Base-by-base conservation (phyloP, 2,113 vertebrate species). In the Amphiprion percula region DNA sequence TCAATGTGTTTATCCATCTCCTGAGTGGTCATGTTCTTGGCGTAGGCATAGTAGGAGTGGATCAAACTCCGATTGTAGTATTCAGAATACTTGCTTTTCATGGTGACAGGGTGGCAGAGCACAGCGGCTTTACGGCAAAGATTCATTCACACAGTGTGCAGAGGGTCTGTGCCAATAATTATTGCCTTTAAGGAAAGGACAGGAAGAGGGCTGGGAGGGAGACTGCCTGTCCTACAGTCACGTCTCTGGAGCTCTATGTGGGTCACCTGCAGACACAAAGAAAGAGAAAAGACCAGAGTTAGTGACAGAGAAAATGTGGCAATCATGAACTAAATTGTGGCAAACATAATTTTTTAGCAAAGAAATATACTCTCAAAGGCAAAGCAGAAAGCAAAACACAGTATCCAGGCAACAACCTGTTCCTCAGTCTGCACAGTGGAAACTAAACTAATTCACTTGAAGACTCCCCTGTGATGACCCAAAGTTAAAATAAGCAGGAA, bases 21-120 rank as follows among this genome's bases (percentile, higher is more conserved):
- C 3, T 65, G 1, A 0, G 1, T 0, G 50, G 68, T 94, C 88
- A 89, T 81, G 69, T 95, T 80, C 87, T 98, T 99, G 72, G 96
- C 97, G 74, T 72, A 92, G 60, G 89, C 90, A 87, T 99, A 99
- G 91, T 99, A 95, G 74, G 91, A 87, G 41, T 16, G 17, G 85
- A 99, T 96, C 47, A 97, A 93, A 44, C 1, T 65, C 1, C 52
- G n/a, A 77, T 96, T 96, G 92, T 97, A 96, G 44, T 99, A 99
- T 0, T 96, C 95, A 9, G 95, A 95, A 92, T 97, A 99, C 87
- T 94, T 95, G 95, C 92, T 94, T 83, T 91, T 95, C 96, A 97
- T 97, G 95, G 85, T 66, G 86, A 83, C 82, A n/a, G 86, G 80
- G 54, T 84, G 85, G 87, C 82, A 93, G 79, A 82, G 60, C 88